Evolutionary conservation across 2,113 vertebrate genomes (phyloP).

Genomic region (Callipepla squamata): DNA sequence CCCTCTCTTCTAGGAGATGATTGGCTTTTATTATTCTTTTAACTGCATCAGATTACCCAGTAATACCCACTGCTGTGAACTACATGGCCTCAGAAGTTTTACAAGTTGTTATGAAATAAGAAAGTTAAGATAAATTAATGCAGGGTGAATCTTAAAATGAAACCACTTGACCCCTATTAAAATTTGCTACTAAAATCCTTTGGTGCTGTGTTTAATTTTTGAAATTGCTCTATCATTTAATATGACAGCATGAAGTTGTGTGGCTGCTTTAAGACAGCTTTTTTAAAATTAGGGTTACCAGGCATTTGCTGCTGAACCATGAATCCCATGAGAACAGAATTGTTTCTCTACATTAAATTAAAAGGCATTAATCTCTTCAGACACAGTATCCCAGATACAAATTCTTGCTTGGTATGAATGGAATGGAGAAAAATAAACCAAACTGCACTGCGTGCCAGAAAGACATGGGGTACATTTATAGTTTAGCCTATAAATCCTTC

Average conservation of each 20-base stretch:
- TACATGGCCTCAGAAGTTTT: background rate
- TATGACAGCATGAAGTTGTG: background rate
- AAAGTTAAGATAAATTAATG: conserved; percentile 15
- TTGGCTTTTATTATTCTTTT: background rate
- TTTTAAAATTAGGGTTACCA: background rate
- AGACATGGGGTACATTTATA: accelerated
- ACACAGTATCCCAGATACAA: background rate
- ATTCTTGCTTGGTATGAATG: background rate
- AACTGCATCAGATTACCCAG: background rate
- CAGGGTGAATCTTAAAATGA: background rate
- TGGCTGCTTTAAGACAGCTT: background rate
- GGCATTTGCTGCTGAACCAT: background rate
- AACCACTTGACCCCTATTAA: conserved; percentile 21
- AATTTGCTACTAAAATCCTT: background rate
- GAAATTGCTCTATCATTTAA: background rate
- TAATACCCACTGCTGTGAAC: background rate
- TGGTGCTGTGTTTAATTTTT: background rate
- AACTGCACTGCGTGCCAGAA: background rate
- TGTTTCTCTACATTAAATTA: background rate
- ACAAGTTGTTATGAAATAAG: background rate
- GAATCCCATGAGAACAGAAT: background rate
- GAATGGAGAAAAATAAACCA: background rate
- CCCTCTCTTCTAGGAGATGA: background rate
- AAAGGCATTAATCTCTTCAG: background rate
- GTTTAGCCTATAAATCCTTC: background rate